Evolutionary conservation across 2,888 invertebrate genomes (phyloP).

Genomic region (Luperina testacea): DNA sequence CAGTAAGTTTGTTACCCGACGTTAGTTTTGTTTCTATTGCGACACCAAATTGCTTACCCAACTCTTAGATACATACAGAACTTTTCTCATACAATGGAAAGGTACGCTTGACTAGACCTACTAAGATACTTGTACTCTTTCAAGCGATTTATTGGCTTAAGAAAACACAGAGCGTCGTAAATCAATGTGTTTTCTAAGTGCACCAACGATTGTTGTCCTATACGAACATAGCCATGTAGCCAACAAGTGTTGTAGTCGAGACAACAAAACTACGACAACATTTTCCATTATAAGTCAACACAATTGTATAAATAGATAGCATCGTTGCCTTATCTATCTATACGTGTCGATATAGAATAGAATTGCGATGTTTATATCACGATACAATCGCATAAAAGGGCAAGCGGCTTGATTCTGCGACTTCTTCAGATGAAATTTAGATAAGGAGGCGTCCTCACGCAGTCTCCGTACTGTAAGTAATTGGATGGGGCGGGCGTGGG

Average conservation of each 20-base stretch:
- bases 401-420: constrained; percentile 74
- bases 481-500: constrained; percentile 83
- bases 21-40: constrained; percentile 46
- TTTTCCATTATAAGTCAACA: constrained; percentile 68
- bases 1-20: constrained; percentile 15
- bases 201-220: constrained; percentile 62
- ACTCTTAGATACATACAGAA: constrained; percentile 42
- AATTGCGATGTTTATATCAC: constrained; percentile 74
- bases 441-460: constrained; percentile 80
- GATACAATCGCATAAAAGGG: constrained; percentile 67
- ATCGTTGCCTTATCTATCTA: constrained; percentile 72
- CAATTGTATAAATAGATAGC: constrained; percentile 66
- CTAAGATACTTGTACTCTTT: constrained; percentile 49
- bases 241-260: constrained; percentile 26
- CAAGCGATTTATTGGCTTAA: constrained; percentile 58
- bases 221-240: constrained; percentile 13
- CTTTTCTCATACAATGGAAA: constrained; percentile 53
- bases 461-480: constrained; percentile 82
- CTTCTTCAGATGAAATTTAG: constrained; percentile 87
- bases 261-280: constrained; percentile 47
- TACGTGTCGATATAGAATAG: constrained; percentile 80
- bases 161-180: constrained; percentile 66
- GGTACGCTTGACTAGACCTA: constrained; percentile 45
- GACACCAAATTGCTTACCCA: constrained; percentile 40
- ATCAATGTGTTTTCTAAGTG: constrained; percentile 68